These are phyloP conservation scores for Fregetta grallaria DNA, from an alignment of 2,113 vertebrate genomes.

Conservation along the genomic window DNA sequence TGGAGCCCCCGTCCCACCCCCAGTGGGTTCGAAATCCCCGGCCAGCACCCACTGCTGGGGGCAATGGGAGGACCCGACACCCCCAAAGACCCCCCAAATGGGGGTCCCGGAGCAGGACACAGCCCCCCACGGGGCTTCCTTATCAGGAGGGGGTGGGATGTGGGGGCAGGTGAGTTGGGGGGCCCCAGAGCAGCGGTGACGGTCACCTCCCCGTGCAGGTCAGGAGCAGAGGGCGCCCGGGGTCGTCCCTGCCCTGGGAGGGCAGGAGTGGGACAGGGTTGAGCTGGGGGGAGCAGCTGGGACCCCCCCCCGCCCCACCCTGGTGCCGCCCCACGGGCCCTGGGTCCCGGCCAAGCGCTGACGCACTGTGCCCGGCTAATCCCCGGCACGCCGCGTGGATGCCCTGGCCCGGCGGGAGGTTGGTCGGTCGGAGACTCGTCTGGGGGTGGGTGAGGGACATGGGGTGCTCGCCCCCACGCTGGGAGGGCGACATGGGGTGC, in stretches of 20 bases:
- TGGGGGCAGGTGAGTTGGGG: not conserved
- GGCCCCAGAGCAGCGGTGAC: not conserved
- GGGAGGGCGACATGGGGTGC: too few relatives aligned
- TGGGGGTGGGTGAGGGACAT: not conserved
- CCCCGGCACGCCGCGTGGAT: not conserved
- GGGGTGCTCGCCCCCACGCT: not conserved
- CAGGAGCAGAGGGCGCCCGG: not conserved
- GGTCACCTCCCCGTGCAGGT: not conserved
- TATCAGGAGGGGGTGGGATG: too few relatives aligned
- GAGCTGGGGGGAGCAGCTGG: not conserved
- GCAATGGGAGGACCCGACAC: not conserved
- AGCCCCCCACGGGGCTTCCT: not conserved
- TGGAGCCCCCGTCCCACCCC: not conserved
- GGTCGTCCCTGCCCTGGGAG: not conserved
- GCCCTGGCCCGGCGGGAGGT: not conserved
- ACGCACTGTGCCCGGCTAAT: not conserved
- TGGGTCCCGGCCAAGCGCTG: not conserved
- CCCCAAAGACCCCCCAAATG: too few relatives aligned
- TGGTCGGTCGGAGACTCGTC: not conserved
- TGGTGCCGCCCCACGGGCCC: not conserved
- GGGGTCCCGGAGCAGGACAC: not conserved
- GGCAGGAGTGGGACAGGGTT: not conserved
- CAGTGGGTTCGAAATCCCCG: not conserved
- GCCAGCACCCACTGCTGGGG: not conserved
- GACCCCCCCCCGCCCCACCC: not conserved